Base-by-base conservation (phyloP, 2,113 vertebrate species). In the Lepus timidus region DNA sequence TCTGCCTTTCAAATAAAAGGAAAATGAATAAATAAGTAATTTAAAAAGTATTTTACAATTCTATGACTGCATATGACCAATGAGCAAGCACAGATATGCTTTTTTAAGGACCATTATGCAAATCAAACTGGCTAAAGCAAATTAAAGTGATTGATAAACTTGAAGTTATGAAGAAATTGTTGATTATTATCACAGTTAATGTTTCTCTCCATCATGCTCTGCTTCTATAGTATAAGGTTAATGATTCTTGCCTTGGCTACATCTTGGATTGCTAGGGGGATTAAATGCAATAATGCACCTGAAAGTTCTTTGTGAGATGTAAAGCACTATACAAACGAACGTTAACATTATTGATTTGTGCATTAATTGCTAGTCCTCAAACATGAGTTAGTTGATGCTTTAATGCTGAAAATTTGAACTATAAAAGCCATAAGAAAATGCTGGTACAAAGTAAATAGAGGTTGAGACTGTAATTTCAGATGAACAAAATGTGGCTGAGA, bases 301-400 rank as follows among this genome's bases (percentile, higher is more conserved):
- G 39, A 39, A 83, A 82, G 52, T 75, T 93, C 82, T 79, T 65
- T 83, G 58, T 68, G 92, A 95, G 65, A 27, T 93, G 27, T 81
- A 82, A 88, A 85, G 33, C 74, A 74, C 76, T 86, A 52, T 65
- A 55, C 76, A 90, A 85, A 92, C 82, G 84, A 74, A 92, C 74
- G 55, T 65, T 96, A 90, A 19, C 27, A 29, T 80, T 93, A 96
- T 94, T 87, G 97, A 97, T 95, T 78, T 93, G n/a, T 91, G 27
- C 71, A 85, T 96, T 95, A 94, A 92, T 92, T 94, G 71, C 85
- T 93, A 86, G 62, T 88, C 64, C 27, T 95, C 49, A 93, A 91
- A 87, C 73, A 95, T 61, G 58, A 83, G 9, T 93, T 93, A 90
- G 25, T 96, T 95, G 82, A 88, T 91, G 74, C 36, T 91, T 94